Evolutionary conservation across 2,888 invertebrate genomes (phyloP).

Genomic region (Catonia carolina): DNA sequence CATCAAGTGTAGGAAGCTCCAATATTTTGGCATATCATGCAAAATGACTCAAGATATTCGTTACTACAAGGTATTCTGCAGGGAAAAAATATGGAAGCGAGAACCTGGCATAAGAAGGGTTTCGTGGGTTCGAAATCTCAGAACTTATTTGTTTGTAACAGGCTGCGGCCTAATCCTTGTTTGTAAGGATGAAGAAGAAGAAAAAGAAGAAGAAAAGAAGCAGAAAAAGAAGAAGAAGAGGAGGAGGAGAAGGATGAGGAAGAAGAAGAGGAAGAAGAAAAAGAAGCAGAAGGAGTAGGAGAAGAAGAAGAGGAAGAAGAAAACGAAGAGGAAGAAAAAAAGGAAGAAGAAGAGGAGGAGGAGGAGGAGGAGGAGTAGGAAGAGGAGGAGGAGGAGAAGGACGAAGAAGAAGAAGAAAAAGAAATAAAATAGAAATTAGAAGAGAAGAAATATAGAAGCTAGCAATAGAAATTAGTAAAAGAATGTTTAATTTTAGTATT

Average conservation of each 20-base stretch:
- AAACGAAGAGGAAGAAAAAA: not conserved
- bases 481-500: too few relatives aligned
- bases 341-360: not conserved
- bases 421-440: not conserved
- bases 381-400: not conserved
- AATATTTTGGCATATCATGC: too few relatives aligned
- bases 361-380: too few relatives aligned
- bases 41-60: too few relatives aligned
- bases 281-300: not conserved
- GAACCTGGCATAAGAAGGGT: too few relatives aligned
- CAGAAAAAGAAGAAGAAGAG: not conserved
- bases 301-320: not conserved
- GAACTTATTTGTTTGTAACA: too few relatives aligned
- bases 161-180: too few relatives aligned
- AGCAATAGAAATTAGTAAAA: too few relatives aligned
- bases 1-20: too few relatives aligned
- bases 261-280: constrained; percentile 6
- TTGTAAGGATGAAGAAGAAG: constrained; percentile 1
- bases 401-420: not conserved
- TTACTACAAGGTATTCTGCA: too few relatives aligned
- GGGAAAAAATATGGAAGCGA: too few relatives aligned
- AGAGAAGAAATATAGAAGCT: not conserved
- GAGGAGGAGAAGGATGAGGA: not conserved
- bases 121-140: too few relatives aligned
- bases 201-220: not conserved